Conservation (phyloP, 2,113 vertebrate genomes). For the Pterophyllum scalare region DNA sequence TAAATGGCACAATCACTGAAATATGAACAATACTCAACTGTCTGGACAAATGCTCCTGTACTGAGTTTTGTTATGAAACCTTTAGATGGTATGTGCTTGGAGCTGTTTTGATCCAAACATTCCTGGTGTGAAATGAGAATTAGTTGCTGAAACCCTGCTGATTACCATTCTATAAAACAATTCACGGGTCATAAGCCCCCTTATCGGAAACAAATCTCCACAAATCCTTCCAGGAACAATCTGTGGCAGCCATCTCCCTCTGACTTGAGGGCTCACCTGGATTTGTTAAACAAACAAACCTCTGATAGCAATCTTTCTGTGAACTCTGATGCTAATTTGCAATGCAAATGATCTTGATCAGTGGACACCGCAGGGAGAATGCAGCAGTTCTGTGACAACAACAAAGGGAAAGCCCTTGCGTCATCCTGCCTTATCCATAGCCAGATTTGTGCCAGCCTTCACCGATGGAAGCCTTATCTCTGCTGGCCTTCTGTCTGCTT, state of each 20-base stretch:
- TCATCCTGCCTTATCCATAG: constrained; percentile 40
- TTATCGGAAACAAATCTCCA: constrained; percentile 6
- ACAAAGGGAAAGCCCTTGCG: constrained; percentile 58
- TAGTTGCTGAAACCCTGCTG: neutral
- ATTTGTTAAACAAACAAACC: constrained; percentile 75
- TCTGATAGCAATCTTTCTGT: constrained; percentile 61
- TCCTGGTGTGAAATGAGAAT: constrained; percentile 25
- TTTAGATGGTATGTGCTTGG: constrained; percentile 4
- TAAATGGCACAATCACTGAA: neutral
- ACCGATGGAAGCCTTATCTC: constrained; percentile 66
- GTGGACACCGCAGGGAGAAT: constrained; percentile 43
- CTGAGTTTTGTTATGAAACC: neutral
- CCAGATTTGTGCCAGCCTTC: constrained; percentile 42
- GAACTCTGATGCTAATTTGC: constrained; percentile 68
- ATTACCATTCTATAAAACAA: constrained; percentile 17
- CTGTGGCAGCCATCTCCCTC: constrained; percentile 34
- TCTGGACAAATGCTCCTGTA: neutral
- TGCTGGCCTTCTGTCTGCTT: constrained; percentile 62
- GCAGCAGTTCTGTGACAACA: constrained; percentile 49
- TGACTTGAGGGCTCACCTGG: constrained; percentile 45
- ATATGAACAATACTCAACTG: neutral
- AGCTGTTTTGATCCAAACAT: constrained; percentile 38
- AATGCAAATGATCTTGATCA: constrained; percentile 77
- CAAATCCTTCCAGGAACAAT: constrained; percentile 52
- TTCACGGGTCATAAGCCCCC: constrained; percentile 25